These are phyloP conservation scores for Anorthoa munda DNA, from an alignment of 2,888 invertebrate species.

Conservation along the genomic window DNA sequence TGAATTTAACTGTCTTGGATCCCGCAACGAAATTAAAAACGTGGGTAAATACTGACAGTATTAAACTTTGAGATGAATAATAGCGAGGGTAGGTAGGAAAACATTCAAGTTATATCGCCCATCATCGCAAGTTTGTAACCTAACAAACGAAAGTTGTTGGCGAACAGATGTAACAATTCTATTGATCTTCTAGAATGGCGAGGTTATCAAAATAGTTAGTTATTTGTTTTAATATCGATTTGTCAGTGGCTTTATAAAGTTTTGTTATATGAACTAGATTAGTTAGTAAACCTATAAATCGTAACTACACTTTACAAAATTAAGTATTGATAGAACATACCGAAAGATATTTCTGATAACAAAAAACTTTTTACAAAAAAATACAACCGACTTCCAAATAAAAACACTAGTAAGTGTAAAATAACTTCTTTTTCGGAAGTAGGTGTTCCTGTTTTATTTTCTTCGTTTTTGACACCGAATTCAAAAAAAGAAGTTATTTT, in stretches of 20 bases:
- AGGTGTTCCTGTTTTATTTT: too few relatives aligned
- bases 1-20: too few relatives aligned
- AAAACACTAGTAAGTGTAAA: too few relatives aligned
- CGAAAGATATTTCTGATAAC: too few relatives aligned
- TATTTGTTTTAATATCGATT: conserved; percentile 38
- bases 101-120: conserved; percentile 61
- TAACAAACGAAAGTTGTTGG: conserved; percentile 56
- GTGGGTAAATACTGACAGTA: conserved; percentile 42
- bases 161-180: conserved; percentile 57
- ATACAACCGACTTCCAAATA: too few relatives aligned
- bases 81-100: conserved; percentile 51
- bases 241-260: conserved; percentile 26
- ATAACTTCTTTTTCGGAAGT: too few relatives aligned
- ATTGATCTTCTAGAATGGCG: conserved; percentile 50
- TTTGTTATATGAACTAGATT: conserved; percentile 8
- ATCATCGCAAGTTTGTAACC: conserved; percentile 56
- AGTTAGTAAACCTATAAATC: not conserved
- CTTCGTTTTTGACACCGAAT: too few relatives aligned
- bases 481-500: too few relatives aligned
- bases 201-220: conserved; percentile 55
- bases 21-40: too few relatives aligned
- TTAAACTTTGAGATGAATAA: conserved; percentile 60
- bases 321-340: too few relatives aligned
- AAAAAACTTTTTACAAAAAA: too few relatives aligned
- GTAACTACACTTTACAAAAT: not conserved